phyloP scores from a whole-genome alignment of 1,140 invertebrate genomes.

The Calosoma granatense region DNA sequence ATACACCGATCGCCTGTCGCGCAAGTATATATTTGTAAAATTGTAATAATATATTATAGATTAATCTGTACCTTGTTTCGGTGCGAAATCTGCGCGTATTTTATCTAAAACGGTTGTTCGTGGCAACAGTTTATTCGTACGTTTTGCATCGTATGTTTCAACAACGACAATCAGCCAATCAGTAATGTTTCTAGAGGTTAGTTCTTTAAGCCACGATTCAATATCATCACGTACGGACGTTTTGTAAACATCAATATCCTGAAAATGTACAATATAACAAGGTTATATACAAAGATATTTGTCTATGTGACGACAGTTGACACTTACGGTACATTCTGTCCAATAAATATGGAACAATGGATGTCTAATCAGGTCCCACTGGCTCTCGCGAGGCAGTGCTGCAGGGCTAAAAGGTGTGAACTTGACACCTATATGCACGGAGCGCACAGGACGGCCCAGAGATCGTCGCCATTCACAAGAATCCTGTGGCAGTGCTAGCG shows the following conservation, averaged over 20 bases:
- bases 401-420: constrained; percentile 73
- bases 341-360: constrained; percentile 92
- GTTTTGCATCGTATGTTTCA: constrained; percentile 83
- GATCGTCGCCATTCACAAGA: constrained; percentile 83
- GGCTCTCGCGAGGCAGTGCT: constrained; percentile 54
- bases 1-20: constrained; percentile 62
- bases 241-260: constrained; percentile 91
- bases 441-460: constrained; percentile 65
- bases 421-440: constrained; percentile 73
- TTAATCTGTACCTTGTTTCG: constrained; percentile 63
- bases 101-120: constrained; percentile 90
- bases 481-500: constrained; percentile 72
- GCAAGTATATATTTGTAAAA: constrained; percentile 12
- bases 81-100: constrained; percentile 86
- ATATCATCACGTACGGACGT: constrained; percentile 76
- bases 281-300: constrained; percentile 12
- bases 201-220: constrained; percentile 71
- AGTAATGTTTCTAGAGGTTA: constrained; percentile 61
- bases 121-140: constrained; percentile 84
- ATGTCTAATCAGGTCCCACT: constrained; percentile 66
- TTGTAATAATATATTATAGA: constrained; percentile 7
- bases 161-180: constrained; percentile 94
- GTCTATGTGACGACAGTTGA: constrained; percentile 10
- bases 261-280: constrained; percentile 24
- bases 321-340: constrained; percentile 81